These are phyloP conservation scores for Plemyria rubiginata DNA, from an alignment of 2,888 invertebrate species.

Conservation along the genomic window DNA sequence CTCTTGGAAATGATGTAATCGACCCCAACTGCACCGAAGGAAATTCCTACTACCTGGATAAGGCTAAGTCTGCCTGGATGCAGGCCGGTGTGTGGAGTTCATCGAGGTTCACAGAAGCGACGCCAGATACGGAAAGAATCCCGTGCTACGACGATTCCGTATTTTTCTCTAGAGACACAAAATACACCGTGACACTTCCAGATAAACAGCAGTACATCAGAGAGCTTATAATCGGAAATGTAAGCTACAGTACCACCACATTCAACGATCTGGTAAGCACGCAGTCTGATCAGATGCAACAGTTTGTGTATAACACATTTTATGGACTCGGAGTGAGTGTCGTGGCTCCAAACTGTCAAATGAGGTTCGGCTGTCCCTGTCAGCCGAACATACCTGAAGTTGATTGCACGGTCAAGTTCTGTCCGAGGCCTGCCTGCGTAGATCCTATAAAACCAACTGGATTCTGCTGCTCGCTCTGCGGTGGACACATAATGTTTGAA, in stretches of 20 bases:
- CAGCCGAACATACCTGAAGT: conserved; percentile 56
- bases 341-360: conserved; percentile 44
- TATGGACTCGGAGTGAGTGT: conserved; percentile 49
- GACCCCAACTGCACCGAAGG: conserved; percentile 60
- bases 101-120: conserved; percentile 70
- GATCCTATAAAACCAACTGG: conserved; percentile 69
- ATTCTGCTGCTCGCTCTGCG: conserved; percentile 75
- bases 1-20: conserved; percentile 54
- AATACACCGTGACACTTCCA: conserved; percentile 62
- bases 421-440: conserved; percentile 61
- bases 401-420: conserved; percentile 66
- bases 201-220: conserved; percentile 53
- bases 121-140: conserved; percentile 77
- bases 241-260: conserved; percentile 37
- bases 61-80: conserved; percentile 62
- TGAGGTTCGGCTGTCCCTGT: conserved; percentile 68
- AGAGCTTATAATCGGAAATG: conserved; percentile 51
- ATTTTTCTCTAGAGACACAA: conserved; percentile 60
- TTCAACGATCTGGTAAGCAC: conserved; percentile 39
- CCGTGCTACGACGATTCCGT: conserved; percentile 78
- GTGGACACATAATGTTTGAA: conserved; percentile 63
- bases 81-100: conserved; percentile 77
- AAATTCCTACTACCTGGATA: conserved; percentile 63
- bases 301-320: conserved; percentile 55
- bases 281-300: conserved; percentile 45